Evolutionary conservation across 2,797 vertebrate species (phyloP), one percentile per base, ranked within the genome.

Genomic region (Melanotaenia boesemani): DNA sequence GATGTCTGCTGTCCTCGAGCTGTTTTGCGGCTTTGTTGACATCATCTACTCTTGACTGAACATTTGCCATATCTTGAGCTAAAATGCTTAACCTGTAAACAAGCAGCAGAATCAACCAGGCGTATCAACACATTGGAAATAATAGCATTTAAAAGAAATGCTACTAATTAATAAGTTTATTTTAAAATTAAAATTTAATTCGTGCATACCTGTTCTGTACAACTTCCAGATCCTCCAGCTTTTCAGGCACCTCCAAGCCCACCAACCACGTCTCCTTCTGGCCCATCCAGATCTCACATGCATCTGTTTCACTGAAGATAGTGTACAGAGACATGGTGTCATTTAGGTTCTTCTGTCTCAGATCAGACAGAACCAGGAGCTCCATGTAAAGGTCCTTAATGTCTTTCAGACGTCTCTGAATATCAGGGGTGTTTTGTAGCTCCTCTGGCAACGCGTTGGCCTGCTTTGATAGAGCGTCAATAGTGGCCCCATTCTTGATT

Each of bases 261-360:
- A 94, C 91, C 89, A 99, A 84, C 98, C 98, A 99, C 41, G 97
- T 98, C 93, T 97, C 96, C 86, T 99, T 99, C 90, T 97, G 95
- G 0, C 93, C 95, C 97, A 99, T 99, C 97, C 97, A 99, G 32
- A 99, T 93, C 85, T 98, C 95, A 24, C 97, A 99, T 41, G 97
- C 96, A 0, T 99, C 97, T 0, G 96, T 97, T 90, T 99, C 97
- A 36, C 97, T 97, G 37, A 99, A 97, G 77, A 99, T 96, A 0
- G 95, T 98, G 90, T 98, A 99, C 62, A 98, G 94, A 63, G 96
- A 92, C 74, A 98, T 94, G 0, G 96, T 88, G 0, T 99, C 97
- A 56, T 96, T 96, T 28, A 99, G 92, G 86, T 93, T 96, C 78
- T 95, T 96, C 83, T 95, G 93, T 3, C 97, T 94, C 59, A 94